A percentile compares a stretch with the other conserved stretches of the same genome.
Evolutionary conservation across 2,797 vertebrate genomes (phyloP).

Genomic region (Helarctos malayanus): DNA sequence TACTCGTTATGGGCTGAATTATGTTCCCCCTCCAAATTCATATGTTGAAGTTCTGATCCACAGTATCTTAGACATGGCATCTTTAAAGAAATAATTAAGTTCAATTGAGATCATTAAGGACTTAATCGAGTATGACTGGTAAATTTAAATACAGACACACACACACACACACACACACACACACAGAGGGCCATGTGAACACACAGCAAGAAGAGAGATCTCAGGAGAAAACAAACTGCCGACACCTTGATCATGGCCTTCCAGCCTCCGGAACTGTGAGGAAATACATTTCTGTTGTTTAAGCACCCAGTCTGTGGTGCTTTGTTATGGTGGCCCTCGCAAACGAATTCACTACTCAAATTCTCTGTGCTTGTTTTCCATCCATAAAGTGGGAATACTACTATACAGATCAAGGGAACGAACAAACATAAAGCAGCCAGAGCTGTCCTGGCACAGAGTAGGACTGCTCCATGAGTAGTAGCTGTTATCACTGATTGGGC

Average conservation of each 20-base stretch:
- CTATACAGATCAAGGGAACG: neutral
- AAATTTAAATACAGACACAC: neutral
- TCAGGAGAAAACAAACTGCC: neutral
- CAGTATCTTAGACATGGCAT: neutral
- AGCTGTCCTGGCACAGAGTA: neutral
- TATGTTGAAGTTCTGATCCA: neutral
- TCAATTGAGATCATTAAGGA: neutral
- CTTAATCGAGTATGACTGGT: neutral
- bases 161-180: neutral
- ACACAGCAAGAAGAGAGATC: neutral
- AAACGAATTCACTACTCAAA: neutral
- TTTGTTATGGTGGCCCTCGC: neutral
- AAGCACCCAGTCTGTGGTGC: neutral
- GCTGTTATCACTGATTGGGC: neutral
- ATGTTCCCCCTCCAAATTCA: neutral
- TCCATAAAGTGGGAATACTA: constrained; percentile 2
- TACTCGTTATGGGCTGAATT: neutral
- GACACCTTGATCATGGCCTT: neutral
- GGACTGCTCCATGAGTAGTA: neutral
- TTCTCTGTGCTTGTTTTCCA: constrained; percentile 21
- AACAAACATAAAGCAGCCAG: neutral
- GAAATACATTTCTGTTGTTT: neutral
- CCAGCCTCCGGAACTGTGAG: neutral
- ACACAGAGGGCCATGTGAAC: neutral
- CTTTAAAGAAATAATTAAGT: neutral